These are phyloP conservation scores for Imbricaverruca yamaguchii DNA, from an alignment of 2,888 invertebrate genomes.

Conservation along the genomic window DNA sequence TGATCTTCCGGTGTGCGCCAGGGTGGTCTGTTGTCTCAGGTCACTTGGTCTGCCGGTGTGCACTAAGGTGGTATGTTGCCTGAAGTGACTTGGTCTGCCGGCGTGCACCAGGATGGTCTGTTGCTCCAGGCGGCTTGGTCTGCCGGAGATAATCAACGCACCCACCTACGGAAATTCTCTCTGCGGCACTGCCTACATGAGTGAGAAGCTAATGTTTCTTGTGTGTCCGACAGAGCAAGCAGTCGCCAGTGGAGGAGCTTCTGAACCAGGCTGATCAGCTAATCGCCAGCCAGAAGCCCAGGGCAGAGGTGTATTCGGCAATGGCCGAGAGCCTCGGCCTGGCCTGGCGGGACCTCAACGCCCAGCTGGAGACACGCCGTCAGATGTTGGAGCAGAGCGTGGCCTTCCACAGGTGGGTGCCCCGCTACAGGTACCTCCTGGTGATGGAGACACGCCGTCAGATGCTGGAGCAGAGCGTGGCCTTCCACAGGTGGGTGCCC, in stretches of 20 bases:
- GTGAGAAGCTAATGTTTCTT: neutral
- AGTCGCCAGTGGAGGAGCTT: slow-evolving; percentile 79
- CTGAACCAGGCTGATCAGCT: slow-evolving; percentile 75
- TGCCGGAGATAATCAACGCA: too few species aligned
- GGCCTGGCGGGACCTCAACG: slow-evolving; percentile 73
- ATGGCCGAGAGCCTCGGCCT: slow-evolving; percentile 64
- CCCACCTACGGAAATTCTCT: too few species aligned
- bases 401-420: slow-evolving; percentile 53
- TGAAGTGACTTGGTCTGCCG: too few species aligned
- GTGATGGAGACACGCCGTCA: too few species aligned
- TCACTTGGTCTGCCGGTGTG: too few species aligned
- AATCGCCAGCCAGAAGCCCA: slow-evolving; percentile 64
- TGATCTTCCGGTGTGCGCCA: too few species aligned
- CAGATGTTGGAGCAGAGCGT: slow-evolving; percentile 68
- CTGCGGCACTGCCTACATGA: too few species aligned
- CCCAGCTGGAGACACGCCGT: slow-evolving; percentile 65
- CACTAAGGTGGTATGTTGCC: too few species aligned
- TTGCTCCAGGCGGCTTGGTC: too few species aligned
- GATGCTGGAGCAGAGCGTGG: neutral
- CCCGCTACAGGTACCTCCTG: too few species aligned
- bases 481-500: neutral
- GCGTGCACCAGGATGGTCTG: too few species aligned
- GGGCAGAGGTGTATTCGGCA: slow-evolving; percentile 67
- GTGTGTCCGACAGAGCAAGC: slow-evolving; percentile 57
- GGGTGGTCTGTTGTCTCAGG: too few species aligned